These are phyloP conservation scores for Teinopalpus imperialis DNA, from an alignment of 2,888 invertebrate species.

Conservation along the genomic window DNA sequence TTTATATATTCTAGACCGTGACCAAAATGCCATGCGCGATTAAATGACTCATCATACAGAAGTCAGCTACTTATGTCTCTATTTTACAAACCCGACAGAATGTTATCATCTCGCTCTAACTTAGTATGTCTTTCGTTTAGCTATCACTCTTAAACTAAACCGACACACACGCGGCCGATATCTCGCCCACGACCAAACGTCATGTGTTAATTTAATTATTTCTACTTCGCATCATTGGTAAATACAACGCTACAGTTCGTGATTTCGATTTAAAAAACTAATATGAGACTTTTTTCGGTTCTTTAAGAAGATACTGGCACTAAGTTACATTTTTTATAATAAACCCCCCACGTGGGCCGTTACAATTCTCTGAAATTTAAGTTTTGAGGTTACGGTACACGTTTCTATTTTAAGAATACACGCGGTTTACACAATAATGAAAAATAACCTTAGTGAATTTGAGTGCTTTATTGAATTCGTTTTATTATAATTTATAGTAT, in stretches of 20 bases:
- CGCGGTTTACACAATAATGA: too few species aligned
- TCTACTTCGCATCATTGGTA: conserved; percentile 44
- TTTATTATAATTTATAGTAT: too few species aligned
- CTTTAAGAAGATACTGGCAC: conserved; percentile 1
- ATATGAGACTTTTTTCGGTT: conserved; percentile 19
- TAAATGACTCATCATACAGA: conserved; percentile 59
- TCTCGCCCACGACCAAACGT: conserved; percentile 52
- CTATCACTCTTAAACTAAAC: conserved; percentile 52
- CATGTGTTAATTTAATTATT: conserved; percentile 73
- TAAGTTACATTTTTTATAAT: background rate
- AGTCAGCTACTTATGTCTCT: conserved; percentile 54
- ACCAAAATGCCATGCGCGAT: conserved; percentile 40
- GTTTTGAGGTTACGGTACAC: conserved; percentile 19
- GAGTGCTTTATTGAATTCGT: too few species aligned
- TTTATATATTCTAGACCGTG: conserved; percentile 32
- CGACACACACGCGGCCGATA: conserved; percentile 49
- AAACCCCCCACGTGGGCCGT: background rate
- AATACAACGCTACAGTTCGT: conserved; percentile 29
- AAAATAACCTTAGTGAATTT: too few species aligned
- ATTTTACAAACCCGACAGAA: conserved; percentile 50
- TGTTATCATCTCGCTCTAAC: conserved; percentile 58
- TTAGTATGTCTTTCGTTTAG: conserved; percentile 39
- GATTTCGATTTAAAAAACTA: conserved; percentile 35
- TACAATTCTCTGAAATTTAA: conserved; percentile 5
- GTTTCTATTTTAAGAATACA: conserved; percentile 1